Evolutionary conservation across 2,797 vertebrate genomes (phyloP).

Genomic region (Malacoctenus gilli): DNA sequence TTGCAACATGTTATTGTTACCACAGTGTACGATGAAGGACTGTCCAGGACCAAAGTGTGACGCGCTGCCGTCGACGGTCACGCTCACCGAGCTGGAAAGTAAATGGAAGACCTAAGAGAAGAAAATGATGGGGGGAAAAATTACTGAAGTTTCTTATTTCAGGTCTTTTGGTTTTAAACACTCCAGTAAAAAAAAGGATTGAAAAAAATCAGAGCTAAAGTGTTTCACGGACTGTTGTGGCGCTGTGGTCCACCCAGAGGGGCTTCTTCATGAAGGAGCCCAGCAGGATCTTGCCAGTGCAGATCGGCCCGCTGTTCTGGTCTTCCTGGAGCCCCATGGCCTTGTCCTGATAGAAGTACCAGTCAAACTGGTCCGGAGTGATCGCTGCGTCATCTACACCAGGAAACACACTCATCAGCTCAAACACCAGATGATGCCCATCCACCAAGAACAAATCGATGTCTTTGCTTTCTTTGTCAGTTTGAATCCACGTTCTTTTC

Average conservation of each 20-base stretch:
- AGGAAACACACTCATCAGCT: neutral
- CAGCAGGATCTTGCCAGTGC: slow-evolving; percentile 79
- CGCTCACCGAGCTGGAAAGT: slow-evolving; percentile 74
- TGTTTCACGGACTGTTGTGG: slow-evolving; percentile 72
- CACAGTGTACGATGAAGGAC: slow-evolving; percentile 74
- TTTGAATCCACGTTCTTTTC: no score
- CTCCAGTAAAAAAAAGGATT: neutral
- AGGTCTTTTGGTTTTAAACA: no score
- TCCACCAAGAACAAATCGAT: no score
- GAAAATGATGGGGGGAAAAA: neutral
- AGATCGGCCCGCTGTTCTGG: slow-evolving; percentile 59
- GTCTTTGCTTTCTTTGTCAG: no score
- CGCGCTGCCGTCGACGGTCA: slow-evolving; percentile 60
- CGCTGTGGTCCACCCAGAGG: slow-evolving; percentile 78
- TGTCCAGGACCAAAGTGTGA: slow-evolving; percentile 65
- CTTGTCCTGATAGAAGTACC: slow-evolving; percentile 74
- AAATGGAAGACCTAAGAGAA: slow-evolving; percentile 73
- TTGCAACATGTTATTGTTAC: no score
- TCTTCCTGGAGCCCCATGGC: slow-evolving; percentile 75
- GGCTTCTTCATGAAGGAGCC: slow-evolving; percentile 83
- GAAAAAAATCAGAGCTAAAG: neutral
- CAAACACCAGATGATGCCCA: no score
- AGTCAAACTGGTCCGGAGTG: slow-evolving; percentile 77
- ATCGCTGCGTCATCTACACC: slow-evolving; percentile 47
- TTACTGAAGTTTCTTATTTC: neutral